Conservation (phyloP, 2,113 vertebrate species). For the Lophotis ruficrista region DNA sequence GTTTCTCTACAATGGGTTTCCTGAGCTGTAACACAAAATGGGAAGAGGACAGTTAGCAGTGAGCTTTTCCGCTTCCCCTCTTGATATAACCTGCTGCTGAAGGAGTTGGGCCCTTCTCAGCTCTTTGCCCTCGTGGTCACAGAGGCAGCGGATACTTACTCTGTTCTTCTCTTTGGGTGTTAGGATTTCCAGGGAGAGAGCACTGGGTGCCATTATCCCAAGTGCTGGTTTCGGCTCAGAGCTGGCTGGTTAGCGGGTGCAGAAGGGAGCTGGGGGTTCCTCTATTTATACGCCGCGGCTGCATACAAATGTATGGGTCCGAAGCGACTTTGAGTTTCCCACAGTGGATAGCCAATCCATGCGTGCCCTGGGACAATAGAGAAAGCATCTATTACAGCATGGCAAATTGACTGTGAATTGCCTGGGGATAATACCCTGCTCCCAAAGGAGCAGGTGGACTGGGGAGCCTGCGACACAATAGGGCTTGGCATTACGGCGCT, state of each 20-base stretch:
- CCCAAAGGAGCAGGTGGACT: slow-evolving; percentile 84
- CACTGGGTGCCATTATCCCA: slow-evolving; percentile 60
- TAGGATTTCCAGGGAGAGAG: slow-evolving; percentile 54
- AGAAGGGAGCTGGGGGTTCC: not conserved
- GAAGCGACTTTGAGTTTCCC: slow-evolving; percentile 74
- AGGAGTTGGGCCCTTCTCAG: not conserved
- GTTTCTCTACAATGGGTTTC: slow-evolving; percentile 77
- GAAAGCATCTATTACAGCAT: slow-evolving; percentile 79
- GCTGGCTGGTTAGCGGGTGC: not conserved
- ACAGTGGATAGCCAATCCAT: slow-evolving; percentile 80
- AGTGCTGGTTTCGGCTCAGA: not conserved
- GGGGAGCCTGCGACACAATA: slow-evolving; percentile 68
- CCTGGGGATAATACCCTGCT: slow-evolving; percentile 79
- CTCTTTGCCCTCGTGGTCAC: not conserved
- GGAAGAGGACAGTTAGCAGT: not conserved
- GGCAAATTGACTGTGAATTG: slow-evolving; percentile 81
- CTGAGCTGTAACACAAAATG: slow-evolving; percentile 68
- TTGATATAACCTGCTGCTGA: rapidly evolving
- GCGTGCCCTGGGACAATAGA: slow-evolving; percentile 72
- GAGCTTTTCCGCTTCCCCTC: not conserved
- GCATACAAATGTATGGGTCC: slow-evolving; percentile 74
- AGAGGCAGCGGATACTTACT: slow-evolving; percentile 64
- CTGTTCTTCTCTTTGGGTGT: slow-evolving; percentile 59
- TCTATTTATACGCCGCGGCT: slow-evolving; percentile 67
- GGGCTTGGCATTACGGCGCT: slow-evolving; percentile 31